phyloP scores from a whole-genome alignment of 2,113 vertebrate genomes.

The Illadopsis cleaveri region DNA sequence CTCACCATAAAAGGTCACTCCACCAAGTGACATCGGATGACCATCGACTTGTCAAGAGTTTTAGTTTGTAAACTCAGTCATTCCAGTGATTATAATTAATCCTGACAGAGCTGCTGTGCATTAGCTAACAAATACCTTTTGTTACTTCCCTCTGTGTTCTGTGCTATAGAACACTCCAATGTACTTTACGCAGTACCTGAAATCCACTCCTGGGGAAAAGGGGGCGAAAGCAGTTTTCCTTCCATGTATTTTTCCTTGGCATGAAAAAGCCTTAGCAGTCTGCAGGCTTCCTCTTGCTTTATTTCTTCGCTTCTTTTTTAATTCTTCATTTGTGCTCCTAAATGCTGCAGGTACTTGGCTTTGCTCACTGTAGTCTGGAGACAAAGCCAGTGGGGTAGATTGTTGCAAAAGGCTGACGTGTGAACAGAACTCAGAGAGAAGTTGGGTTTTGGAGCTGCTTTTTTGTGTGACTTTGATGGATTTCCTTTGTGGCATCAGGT shows the following conservation, averaged over 20 bases:
- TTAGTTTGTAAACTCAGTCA: neutral
- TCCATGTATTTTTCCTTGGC: neutral
- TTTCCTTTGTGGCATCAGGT: slow-evolving; percentile 25
- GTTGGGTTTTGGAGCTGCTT: neutral
- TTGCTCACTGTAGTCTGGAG: neutral
- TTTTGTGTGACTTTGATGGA: neutral
- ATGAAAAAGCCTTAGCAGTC: neutral
- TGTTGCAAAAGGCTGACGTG: neutral
- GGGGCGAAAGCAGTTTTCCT: neutral
- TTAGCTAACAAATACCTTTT: neutral
- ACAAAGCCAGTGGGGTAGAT: neutral
- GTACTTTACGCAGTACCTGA: neutral
- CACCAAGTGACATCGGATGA: neutral
- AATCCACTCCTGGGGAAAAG: neutral
- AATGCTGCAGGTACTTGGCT: neutral
- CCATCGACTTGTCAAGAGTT: neutral
- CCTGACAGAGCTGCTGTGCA: neutral
- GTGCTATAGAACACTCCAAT: neutral
- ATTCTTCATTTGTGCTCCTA: neutral
- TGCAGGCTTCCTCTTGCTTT: neutral
- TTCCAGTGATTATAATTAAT: neutral
- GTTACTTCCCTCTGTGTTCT: neutral
- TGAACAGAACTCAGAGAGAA: neutral
- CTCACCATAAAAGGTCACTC: neutral
- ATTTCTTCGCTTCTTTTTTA: neutral